Conservation (phyloP, 2,113 vertebrate species). For the Polypterus senegalus region DNA sequence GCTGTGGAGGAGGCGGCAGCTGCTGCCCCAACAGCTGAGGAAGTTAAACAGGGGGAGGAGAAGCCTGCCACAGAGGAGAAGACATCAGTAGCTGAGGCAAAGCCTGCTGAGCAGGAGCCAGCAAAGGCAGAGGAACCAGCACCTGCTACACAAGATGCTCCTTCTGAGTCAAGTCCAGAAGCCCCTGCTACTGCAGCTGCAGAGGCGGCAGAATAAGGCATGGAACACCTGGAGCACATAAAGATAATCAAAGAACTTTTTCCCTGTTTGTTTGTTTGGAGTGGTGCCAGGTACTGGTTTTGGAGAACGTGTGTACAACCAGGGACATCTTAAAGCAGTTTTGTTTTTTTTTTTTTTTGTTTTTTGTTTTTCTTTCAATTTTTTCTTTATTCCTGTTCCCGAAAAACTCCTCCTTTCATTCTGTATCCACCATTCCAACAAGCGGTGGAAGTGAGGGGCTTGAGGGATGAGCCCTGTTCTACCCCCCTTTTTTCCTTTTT, state of each 20-base stretch:
- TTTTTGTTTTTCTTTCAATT: slow-evolving; percentile 42
- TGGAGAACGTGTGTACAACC: slow-evolving; percentile 85
- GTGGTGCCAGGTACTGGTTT: slow-evolving; percentile 76
- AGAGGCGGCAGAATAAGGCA: slow-evolving; percentile 53
- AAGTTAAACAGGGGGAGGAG: slow-evolving; percentile 32
- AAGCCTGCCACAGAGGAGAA: slow-evolving; percentile 34
- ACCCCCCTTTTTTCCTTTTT: slow-evolving; percentile 30
- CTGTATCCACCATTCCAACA: slow-evolving; percentile 66
- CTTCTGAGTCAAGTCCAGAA: slow-evolving; percentile 61
- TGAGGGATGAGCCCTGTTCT: slow-evolving; percentile 23
- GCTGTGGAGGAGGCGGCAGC: slow-evolving; percentile 46
- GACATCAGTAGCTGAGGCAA: slow-evolving; percentile 22
- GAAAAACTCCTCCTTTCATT: slow-evolving; percentile 70
- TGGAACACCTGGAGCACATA: slow-evolving; percentile 25
- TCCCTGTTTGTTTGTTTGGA: slow-evolving; percentile 76
- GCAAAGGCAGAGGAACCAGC: slow-evolving; percentile 55
- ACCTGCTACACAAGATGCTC: slow-evolving; percentile 51
- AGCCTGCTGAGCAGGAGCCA: slow-evolving; percentile 42
- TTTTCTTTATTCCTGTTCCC: slow-evolving; percentile 26
- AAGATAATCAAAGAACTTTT: slow-evolving; percentile 63
- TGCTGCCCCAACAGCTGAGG: slow-evolving; percentile 31
- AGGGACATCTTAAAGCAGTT: slow-evolving; percentile 84
- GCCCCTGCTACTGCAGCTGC: slow-evolving; percentile 45
- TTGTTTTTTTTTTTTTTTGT: slow-evolving; percentile 45
- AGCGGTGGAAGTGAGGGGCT: slow-evolving; percentile 53